Evolutionary conservation across 2,888 invertebrate species (phyloP).

Genomic region (Camptogramma bilineatum): DNA sequence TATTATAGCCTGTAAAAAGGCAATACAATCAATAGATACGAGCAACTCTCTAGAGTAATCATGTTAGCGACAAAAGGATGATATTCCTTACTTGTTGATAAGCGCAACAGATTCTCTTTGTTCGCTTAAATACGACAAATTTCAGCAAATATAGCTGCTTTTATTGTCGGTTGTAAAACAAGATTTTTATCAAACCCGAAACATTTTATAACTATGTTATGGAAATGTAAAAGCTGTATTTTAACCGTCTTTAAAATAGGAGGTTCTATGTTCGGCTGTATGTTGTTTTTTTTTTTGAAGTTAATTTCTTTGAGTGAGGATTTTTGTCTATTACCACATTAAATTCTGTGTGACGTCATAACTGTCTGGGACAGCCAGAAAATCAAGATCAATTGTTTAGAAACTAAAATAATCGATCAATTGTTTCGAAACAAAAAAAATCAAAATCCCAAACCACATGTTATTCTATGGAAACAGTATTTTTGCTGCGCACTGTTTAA

Average conservation of each 20-base stretch:
- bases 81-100: constrained; percentile 41
- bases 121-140: constrained; percentile 10
- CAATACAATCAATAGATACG: constrained; percentile 1
- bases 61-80: constrained; percentile 2
- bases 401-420: no score
- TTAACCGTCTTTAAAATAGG: no score
- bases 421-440: no score
- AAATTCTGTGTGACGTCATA: neutral
- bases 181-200: neutral
- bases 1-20: neutral
- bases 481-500: no score
- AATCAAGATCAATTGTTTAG: no score
- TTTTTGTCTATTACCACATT: neutral
- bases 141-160: neutral
- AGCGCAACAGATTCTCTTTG: constrained; percentile 44
- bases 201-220: neutral
- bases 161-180: neutral
- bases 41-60: neutral
- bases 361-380: no score
- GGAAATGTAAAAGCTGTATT: no score
- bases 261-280: no score
- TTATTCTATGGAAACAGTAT: no score
- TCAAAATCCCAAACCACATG: no score
- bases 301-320: neutral
- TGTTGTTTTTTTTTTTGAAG: no score